Conservation (phyloP, 2,797 vertebrate genomes). For the Aplochiton taeniatus region DNA sequence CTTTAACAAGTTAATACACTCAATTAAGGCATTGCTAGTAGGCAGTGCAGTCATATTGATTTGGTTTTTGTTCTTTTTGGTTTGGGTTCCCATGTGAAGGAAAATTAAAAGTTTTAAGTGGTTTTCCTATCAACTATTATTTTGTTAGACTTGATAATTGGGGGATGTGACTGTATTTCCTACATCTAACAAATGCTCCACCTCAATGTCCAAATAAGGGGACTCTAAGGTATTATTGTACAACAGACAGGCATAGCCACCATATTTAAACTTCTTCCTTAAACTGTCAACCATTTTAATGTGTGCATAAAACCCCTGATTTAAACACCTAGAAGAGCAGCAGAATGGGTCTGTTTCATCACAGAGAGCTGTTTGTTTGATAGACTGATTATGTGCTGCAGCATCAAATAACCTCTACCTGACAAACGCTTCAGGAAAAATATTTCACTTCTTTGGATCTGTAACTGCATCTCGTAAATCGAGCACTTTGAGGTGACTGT, state of each 20-base stretch:
- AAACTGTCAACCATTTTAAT: background rate
- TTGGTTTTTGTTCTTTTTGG: too few relatives aligned
- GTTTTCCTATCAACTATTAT: background rate
- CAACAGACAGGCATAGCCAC: background rate
- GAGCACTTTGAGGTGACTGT: conserved; percentile 50
- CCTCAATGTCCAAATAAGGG: background rate
- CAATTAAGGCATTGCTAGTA: too few relatives aligned
- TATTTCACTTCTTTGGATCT: conserved; percentile 45
- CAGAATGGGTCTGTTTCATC: conserved; percentile 1
- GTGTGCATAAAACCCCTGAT: background rate
- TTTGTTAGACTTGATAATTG: too few relatives aligned
- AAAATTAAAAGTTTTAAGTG: too few relatives aligned
- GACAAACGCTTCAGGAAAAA: conserved; percentile 39
- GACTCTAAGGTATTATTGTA: background rate
- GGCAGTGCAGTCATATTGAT: too few relatives aligned
- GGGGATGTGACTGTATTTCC: too few relatives aligned
- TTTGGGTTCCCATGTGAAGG: too few relatives aligned
- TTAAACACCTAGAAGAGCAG: background rate
- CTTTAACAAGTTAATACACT: too few relatives aligned
- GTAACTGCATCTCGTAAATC: conserved; percentile 55
- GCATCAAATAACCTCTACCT: conserved; percentile 45
- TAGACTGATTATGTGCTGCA: conserved; percentile 14
- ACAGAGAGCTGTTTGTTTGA: conserved; percentile 9
- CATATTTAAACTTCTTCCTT: background rate
- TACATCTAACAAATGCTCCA: background rate